These are phyloP conservation scores for Aphodius sticticus DNA, from an alignment of 2,888 invertebrate species.

Conservation along the genomic window DNA sequence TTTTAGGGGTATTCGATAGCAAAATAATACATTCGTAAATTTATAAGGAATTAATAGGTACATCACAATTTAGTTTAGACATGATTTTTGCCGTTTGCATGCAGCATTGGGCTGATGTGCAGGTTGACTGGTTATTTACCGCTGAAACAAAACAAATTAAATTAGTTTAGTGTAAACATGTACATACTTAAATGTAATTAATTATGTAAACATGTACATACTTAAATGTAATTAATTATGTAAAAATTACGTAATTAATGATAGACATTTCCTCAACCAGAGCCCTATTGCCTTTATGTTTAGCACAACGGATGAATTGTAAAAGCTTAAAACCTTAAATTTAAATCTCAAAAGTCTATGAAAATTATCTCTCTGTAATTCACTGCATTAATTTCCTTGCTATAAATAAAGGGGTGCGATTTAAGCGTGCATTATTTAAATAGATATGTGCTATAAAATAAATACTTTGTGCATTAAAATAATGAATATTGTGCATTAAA, in stretches of 20 bases:
- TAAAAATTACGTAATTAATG: not conserved
- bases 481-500: too few relatives aligned
- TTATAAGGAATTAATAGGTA: not conserved
- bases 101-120: not conserved
- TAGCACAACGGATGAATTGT: too few relatives aligned
- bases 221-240: not conserved
- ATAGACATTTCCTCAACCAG: too few relatives aligned
- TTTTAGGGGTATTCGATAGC: not conserved
- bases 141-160: not conserved
- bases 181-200: not conserved
- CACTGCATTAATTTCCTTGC: too few relatives aligned
- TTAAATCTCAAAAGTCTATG: too few relatives aligned
- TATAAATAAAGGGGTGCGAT: too few relatives aligned
- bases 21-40: constrained; percentile 6
- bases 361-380: too few relatives aligned
- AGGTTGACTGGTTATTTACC: constrained; percentile 9
- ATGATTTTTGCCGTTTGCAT: not conserved
- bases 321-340: too few relatives aligned
- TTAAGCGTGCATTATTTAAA: too few relatives aligned
- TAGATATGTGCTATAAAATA: too few relatives aligned
- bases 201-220: not conserved
- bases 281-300: too few relatives aligned
- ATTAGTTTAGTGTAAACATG: not conserved
- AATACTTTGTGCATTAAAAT: too few relatives aligned
- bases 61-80: not conserved